These are phyloP conservation scores for Pemphigus obesinymphae DNA, from an alignment of 1,140 invertebrate species.

Conservation along the genomic window DNA sequence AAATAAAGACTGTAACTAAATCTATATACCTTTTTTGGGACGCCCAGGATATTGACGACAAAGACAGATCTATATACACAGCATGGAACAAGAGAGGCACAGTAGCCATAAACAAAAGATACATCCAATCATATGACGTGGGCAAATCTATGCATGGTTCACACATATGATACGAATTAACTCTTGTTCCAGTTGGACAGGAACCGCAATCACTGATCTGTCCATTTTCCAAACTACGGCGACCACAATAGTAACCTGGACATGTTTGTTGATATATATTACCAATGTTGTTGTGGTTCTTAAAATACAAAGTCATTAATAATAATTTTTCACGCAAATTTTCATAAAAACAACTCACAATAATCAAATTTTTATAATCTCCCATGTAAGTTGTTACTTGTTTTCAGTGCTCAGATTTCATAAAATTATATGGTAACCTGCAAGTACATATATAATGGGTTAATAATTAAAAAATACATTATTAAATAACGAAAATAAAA, in stretches of 20 bases:
- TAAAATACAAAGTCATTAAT: not conserved
- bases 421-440: too few species aligned
- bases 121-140: slow-evolving; percentile 87
- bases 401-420: too few species aligned
- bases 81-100: slow-evolving; percentile 81
- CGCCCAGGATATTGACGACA: slow-evolving; percentile 1
- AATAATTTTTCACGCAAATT: not conserved
- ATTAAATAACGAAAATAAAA: too few species aligned
- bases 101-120: slow-evolving; percentile 87
- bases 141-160: slow-evolving; percentile 69
- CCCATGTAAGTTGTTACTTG: too few species aligned
- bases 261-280: slow-evolving; percentile 52
- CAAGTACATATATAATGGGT: too few species aligned
- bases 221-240: slow-evolving; percentile 60
- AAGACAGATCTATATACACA: slow-evolving; percentile 58
- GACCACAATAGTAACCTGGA: slow-evolving; percentile 83
- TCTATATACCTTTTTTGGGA: slow-evolving; percentile 6
- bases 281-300: slow-evolving; percentile 27
- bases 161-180: slow-evolving; percentile 64
- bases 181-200: slow-evolving; percentile 74
- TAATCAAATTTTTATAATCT: too few species aligned
- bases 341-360: not conserved
- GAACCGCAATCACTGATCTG: slow-evolving; percentile 75
- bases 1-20: not conserved
- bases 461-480: too few species aligned